Evolutionary conservation across 1,140 invertebrate genomes (phyloP), one percentile per base, ranked within the genome.

Genomic region (Chrysomallon squamiferum): DNA sequence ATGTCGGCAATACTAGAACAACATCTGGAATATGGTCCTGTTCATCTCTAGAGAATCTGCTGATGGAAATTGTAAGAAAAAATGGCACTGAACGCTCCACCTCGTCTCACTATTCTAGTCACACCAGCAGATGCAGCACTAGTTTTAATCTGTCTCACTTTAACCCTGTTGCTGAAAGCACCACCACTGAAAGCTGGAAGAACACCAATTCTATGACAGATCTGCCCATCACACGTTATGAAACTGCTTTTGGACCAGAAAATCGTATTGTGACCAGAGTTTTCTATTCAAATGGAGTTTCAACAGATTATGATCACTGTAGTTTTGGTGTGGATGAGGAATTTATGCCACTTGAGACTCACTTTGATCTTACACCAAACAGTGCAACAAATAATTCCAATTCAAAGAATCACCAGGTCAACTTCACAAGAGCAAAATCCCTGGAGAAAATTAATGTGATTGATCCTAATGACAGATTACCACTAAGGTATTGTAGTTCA

Each of bases 1-100:
- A 62, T 59, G 22, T 27, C 13, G 35, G 43, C 13, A 61, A 33
- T 62, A 57, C 25, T 47, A 59, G 13, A 41, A 56, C 41, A 15
- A 25, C 11, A 29, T 62, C 41, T 43, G 50, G 11, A 29, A 62
- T 32, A 49, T 69, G 64, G 47, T 74, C 75, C 11, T 78, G 75
- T 60, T 65, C 75, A 43, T 87, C 85, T 6, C 77, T 85, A 22
- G 84, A 86, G 69, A 84, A 86, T 68, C 74, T 87, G 30, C 72
- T 86, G 50, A 59, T 86, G 22, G 76, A 73, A 68, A 49, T 79
- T 57, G 75, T 75, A 18, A 64, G 57, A 59, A 38, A 22, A 22
- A 38, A 15, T 22, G 35, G 58, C 20, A 15, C 38, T 43, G 58
- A 38, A n/a, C 32, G 22, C n/a, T 45, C 65, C 59, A 33, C 57